These are phyloP conservation scores for Sepioteuthis lessoniana DNA, from an alignment of 2,888 invertebrate species.

Conservation along the genomic window DNA sequence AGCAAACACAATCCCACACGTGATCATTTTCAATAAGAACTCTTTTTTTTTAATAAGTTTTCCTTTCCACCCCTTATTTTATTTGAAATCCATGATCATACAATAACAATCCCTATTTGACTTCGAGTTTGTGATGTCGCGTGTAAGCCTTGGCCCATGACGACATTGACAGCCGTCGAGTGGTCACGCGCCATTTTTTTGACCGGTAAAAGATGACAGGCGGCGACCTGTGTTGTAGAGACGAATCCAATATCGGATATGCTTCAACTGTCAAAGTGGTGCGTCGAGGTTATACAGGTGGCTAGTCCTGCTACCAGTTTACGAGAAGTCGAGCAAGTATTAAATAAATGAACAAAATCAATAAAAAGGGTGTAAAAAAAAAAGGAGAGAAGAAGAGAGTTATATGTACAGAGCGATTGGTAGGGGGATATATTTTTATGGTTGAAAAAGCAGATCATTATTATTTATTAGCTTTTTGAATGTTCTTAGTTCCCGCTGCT, in stretches of 20 bases:
- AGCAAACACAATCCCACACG: not conserved
- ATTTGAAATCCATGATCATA: not conserved
- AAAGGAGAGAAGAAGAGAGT: not conserved
- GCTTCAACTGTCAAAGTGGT: not conserved
- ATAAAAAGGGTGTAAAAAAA: too few relatives aligned
- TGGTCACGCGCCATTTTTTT: not conserved
- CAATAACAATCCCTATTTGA: constrained; percentile 24
- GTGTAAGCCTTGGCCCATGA: not conserved
- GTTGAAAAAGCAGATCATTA: too few relatives aligned
- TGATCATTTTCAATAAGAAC: not conserved
- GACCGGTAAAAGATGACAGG: not conserved
- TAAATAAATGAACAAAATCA: not conserved
- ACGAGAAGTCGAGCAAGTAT: not conserved
- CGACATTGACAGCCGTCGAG: not conserved
- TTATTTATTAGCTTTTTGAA: too few relatives aligned
- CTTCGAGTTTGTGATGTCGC: not conserved
- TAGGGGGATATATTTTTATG: not conserved
- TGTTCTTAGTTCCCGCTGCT: too few relatives aligned
- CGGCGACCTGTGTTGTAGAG: not conserved
- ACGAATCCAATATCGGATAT: not conserved
- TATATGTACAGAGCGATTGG: not conserved
- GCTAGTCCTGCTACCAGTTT: not conserved
- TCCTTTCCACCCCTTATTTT: not conserved
- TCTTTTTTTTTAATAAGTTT: not conserved
- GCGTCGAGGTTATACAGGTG: not conserved